Base-by-base conservation (phyloP, 2,888 invertebrate species). In the Balanococcus diminutus region DNA sequence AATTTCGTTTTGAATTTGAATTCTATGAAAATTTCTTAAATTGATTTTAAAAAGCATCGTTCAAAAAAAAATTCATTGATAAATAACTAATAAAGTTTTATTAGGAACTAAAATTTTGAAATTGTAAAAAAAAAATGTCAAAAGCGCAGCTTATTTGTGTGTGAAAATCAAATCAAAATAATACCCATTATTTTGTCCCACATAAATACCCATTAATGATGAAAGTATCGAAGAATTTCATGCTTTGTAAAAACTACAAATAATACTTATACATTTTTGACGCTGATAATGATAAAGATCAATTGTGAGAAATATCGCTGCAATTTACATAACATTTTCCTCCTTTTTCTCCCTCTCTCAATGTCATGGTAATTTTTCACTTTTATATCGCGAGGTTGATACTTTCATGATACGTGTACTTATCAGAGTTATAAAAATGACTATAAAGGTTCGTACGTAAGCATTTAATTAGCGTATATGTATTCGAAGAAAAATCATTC, bases 241-340 rank as follows among this genome's bases (percentile, higher is more conserved):
- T 6, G 28, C 11, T 31, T 31, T 31, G 31, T 31, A 31, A 14
- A 31, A 14, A 31, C 25, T 14, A 31, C 16, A 25, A 31, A 72
- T 14, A 72, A 72, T 72, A n/a, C n/a, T n/a, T n/a, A 11, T 72
- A 72, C 9, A 72, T 72, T 72, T 72, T 72, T 31, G 31, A 31
- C 31, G 72, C 25, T 28, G 72, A 72, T 72, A 72, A 72, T 28
- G 72, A 72, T 72, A 72, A 72, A 31, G 31, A 72, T 72, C 72
- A 72, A 72, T 28, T 72, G 28, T 72, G 25, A 72, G 31, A 72
- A 72, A 16, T 72, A 72, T 11, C 14, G 31, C 8, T 31, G 9
- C 11, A 72, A 31, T 72, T 72, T 56, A 19, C 56, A 56, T 56
- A 56, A 3, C 5, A 56, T 56, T 56, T 56, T 56, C 19, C 11